phyloP scores from a whole-genome alignment of 1,140 invertebrate species.

The Laodelphax striatellus region DNA sequence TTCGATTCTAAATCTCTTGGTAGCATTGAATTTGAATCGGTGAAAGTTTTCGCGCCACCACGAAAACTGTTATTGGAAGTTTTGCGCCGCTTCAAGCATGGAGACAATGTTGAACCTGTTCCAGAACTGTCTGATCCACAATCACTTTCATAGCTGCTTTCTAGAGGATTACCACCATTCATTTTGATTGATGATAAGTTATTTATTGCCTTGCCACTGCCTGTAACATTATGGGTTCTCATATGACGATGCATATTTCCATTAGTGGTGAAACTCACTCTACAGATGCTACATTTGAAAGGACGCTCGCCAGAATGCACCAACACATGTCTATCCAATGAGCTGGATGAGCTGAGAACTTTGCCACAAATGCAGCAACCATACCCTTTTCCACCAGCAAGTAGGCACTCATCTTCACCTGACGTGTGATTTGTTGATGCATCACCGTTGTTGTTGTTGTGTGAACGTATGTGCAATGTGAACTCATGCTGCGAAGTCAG shows the following conservation, averaged over 20 bases:
- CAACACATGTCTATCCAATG: conserved; percentile 59
- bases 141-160: conserved; percentile 13
- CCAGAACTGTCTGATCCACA: conserved; percentile 15
- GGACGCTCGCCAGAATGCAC: conserved; percentile 62
- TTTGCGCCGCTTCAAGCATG: not conserved
- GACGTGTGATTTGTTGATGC: not conserved
- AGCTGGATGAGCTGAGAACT: conserved; percentile 61
- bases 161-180: too few species aligned
- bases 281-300: conserved; percentile 65
- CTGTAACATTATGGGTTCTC: conserved; percentile 42
- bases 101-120: not conserved
- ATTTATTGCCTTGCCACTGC: not conserved
- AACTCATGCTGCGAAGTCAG: conserved; percentile 40
- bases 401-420: not conserved
- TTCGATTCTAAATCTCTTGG: too few species aligned
- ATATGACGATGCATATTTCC: conserved; percentile 81
- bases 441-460: conserved; percentile 34
- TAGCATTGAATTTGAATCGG: too few species aligned
- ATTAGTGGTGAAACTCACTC: conserved; percentile 77
- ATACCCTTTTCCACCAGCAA: conserved; percentile 29
- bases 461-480: conserved; percentile 45
- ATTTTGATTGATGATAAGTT: too few species aligned
- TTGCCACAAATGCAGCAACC: conserved; percentile 35
- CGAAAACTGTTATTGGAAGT: not conserved
- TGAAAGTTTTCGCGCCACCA: too few species aligned